Base-by-base conservation (phyloP, 2,888 invertebrate genomes). In the Synergus gifuensis region DNA sequence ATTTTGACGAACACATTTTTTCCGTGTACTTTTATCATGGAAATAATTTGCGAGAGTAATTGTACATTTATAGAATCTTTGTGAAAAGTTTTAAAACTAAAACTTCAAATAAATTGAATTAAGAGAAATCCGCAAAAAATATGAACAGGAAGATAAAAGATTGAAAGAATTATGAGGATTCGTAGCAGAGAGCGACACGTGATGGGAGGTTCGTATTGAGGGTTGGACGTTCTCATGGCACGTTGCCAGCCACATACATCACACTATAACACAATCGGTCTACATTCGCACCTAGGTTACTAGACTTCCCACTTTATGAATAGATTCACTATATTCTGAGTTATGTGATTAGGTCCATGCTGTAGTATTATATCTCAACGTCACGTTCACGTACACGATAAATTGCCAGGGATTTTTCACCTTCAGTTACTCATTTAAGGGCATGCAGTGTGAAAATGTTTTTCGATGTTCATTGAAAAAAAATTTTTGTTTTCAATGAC, bases 211-310 rank as follows among this genome's bases (percentile, higher is more conserved):
- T 49, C 62, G 49, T 8, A 54, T 76, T 40, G 77, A 67, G 76
- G 63, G 77, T 49, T 62, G 76, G 73, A 78, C 85, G 88, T 87
- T 86, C 89, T 83, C 85, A 87, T 90, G 90, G 90, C 90, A 82
- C 85, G 66, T 79, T 86, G 89, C 90, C 90, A 89, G 84, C 82
- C 83, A 82, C 88, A 87, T 90, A 87, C 85, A 89, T 89, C 89
- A 89, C 87, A 86, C 78, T 84, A 86, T 86, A 89, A 88, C 89
- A 88, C 89, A 89, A 90, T 90, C 89, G 87, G 88, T 87, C 87
- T 85, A 86, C 86, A 88, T 89, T 88, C 88, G 84, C 87, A 85
- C 87, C 86, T 85, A 84, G 83, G 88, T 86, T 86, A 83, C 88
- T 87, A 85, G 85, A 83, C 85, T 86, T 85, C 84, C 85, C 86